Base-by-base conservation (phyloP, 2,888 invertebrate genomes). In the Operophtera brumata region DNA sequence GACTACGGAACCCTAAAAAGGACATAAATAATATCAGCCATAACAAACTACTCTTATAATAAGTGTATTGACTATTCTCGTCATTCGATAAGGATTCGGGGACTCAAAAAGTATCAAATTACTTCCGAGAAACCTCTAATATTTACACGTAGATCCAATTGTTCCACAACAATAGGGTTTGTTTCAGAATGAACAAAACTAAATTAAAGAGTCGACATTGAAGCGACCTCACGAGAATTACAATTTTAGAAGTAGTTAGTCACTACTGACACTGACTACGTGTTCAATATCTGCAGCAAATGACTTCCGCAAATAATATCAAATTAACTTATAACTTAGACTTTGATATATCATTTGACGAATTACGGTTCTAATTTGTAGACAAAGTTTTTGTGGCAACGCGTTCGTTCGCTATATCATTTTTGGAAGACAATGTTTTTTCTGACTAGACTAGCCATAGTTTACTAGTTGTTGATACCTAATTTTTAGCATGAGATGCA, bases 281-380 rank as follows among this genome's bases (percentile, higher is more conserved):
- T 87, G 88, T 67, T 73, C 78, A 82, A 86, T 86, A 82, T 78
- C 66, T 69, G 71, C 67, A 64, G 67, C 71, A 84, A 87, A 88
- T 87, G 82, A 85, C 86, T 88, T 87, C 87, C 88, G 74, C 64
- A 69, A 78, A 79, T 74, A 73, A 63, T 56, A 59, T 61, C 62
- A 65, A 70, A 71, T 73, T 71, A 71, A 71, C 63, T 56, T 46
- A 35, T 25, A 37, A 36, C 41, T 49, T 40, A 14, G 45, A 54
- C 40, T 44, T 47, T 51, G 56, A 39, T 56, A 43, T 51, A 37
- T 46, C 35, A 52, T 13, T 47, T 44, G 36, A 13, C 32, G n/a
- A 39, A 43, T 50, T 46, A 40, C 14, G 8, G 12, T 26, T 56
- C 13, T 36, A 43, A 53, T 53, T 48, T 12, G 12, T 42, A 47